Evolutionary conservation across 2,888 invertebrate genomes (phyloP), one percentile per base, ranked within the genome.

Genomic region (Oasisia sp.): DNA sequence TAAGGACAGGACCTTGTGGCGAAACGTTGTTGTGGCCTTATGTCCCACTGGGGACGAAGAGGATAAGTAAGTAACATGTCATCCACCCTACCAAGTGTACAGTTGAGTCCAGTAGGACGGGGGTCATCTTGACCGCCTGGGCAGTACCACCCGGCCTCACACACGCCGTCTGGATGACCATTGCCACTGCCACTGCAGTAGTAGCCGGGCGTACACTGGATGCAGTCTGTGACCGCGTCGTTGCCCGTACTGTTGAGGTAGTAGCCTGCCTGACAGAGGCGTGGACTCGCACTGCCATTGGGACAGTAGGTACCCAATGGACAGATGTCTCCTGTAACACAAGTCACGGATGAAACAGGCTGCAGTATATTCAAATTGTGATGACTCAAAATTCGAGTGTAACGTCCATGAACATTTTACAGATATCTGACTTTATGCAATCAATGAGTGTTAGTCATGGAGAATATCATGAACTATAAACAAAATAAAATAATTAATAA

Each of bases 71-170:
- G 1, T 45, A 9, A 45, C 45, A 45, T 45, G 0, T 12, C 7
- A n/a, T 74, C 74, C 7, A n/a, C 14, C 92, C 91, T 56, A 94
- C 94, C 96, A 56, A 94, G 94, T 9, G 95, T 95, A 93, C 96
- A 96, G 93, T 95, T 95, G 91, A 94, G 94, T 27, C 94, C 95
- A 4, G 93, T 91, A 0, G 96, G 95, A 32, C 93, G 93, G 0
- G 95, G 93, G 7, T 93, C 92, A 92, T 94, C 94, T 92, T 95
- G 95, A 45, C 95, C 95, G 12, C 94, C 95, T 3, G 96, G 95
- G 91, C 96, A 96, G 93, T 95, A 96, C 93, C 95, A 96, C 19
- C 96, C 95, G 9, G 93, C 93, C 12, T 93, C 92, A 93, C 96
- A 96, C 9, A 93, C 93, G 14, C 95, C 95, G 90, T 94, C 94